Evolutionary conservation across 2,113 vertebrate species (phyloP), one percentile per base, ranked within the genome.

Genomic region (Dinomys branickii): DNA sequence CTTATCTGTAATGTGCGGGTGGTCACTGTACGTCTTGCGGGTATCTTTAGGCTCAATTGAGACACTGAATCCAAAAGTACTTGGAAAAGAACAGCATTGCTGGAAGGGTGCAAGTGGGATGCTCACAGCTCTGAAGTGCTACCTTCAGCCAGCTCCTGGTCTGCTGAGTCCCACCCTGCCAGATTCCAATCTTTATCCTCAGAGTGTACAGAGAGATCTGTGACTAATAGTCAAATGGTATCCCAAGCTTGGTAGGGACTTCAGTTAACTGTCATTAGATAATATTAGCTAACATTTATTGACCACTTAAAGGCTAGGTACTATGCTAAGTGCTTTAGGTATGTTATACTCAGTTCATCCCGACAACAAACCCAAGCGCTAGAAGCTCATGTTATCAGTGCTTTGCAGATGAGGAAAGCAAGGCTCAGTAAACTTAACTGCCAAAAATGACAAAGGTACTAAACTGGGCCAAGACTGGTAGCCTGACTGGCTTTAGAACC

Each of bases 241-340:
- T 71, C 28, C 56, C 16, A 35, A 16, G 30, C n/a, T 92, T 84
- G 14, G 7, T 67, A 59, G 63, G 83, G 75, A 71, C 71, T 71
- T 77, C 54, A 52, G 3, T 44, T 56, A 44, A 58, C 61, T 50
- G 80, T 61, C 50, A 67, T 67, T 83, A 88, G 71, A 80, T 59
- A 95, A 95, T 56, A n/a, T 33, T 89, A 93, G 83, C 26, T 65
- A 86, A 50, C 86, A 69, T 90, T 94, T 95, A 84, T 59, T 69
- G 44, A 94, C 24, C 44, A 85, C 24, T 90, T 69, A 88, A 7
- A 50, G 63, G 9, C 61, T 69, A 73, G 41, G 58, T 84, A 80
- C 38, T 86, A 22, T 95, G 82, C 28, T 88, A 81, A 71, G 35
- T 83, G 38, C 22, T 75, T 95, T 84, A 73, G 7, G 38, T 83